Percentiles rank a stretch among this genome's conserved stretches.
Evolutionary conservation across 2,113 vertebrate genomes (phyloP).

Genomic region (Coracopsis vasa): DNA sequence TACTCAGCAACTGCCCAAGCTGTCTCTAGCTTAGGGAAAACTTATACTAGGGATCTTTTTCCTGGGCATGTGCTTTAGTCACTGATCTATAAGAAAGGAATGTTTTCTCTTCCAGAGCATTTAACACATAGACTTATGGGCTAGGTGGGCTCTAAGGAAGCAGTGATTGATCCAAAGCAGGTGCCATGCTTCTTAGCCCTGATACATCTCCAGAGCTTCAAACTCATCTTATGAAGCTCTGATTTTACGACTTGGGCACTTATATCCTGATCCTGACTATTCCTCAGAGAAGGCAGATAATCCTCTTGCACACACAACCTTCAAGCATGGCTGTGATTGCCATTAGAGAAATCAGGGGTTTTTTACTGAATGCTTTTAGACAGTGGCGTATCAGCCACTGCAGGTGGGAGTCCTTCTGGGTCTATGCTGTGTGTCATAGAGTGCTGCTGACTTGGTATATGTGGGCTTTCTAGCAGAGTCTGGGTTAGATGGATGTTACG

Average conservation of each 20-base stretch:
- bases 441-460: neutral
- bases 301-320: slow-evolving; percentile 1
- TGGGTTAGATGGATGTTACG: slow-evolving; percentile 10
- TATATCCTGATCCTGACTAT: neutral
- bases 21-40: neutral
- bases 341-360: neutral
- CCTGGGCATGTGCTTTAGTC: neutral
- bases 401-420: neutral
- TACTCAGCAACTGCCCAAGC: neutral
- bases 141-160: neutral
- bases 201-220: neutral
- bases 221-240: neutral
- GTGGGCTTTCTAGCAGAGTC: neutral
- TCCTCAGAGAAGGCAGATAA: neutral
- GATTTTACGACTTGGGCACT: neutral
- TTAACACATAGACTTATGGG: neutral
- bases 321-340: neutral
- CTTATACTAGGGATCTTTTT: neutral
- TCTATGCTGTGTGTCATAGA: neutral
- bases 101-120: neutral
- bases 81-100: neutral
- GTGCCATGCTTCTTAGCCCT: neutral
- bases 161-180: neutral
- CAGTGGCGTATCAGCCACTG: neutral
- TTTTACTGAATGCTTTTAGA: neutral